Evolutionary conservation across 2,113 vertebrate species (phyloP), one percentile per base, ranked within the genome.

Genomic region (Megalops atlanticus): DNA sequence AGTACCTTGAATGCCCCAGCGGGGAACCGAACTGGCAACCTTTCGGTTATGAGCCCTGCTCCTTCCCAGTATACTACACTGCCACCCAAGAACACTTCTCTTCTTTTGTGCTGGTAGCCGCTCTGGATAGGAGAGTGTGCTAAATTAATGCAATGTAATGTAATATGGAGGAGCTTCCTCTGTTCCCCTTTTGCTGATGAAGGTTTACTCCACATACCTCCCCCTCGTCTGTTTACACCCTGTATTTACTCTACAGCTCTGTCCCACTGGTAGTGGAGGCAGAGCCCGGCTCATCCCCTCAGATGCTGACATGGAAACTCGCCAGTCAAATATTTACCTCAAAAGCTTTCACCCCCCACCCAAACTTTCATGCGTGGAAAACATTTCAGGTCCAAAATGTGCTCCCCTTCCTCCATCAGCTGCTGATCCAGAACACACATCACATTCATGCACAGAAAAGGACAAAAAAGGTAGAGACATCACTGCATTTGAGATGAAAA

Each of bases 221-320:
- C 75, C 83, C 52, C 58, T 0, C 35, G 68, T 78, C 58, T 31
- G 68, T 80, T 10, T 54, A 74, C 72, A 40, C 27, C 4, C 77
- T 75, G 27, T 47, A 52, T 73, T 78, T 27, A 72, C 81, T 36
- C 21, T 21, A 12, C 24, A 31, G 24, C 58, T 31, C n/a, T 11
- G 49, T 24, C 16, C 49, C 24, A 21, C 18, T n/a, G n/a, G n/a
- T n/a, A 24, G 49, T 21, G 18, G 16, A 3, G 49, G 49, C 49
- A 24, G 24, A 24, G 18, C 49, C 2, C 14, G 11, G 47, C 47
- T 16, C 12, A 58, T 4, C 1, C 5, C 18, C n/a, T 27, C 18
- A 64, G 24, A 64, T 27, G 14, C 58, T 31, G n/a, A 64, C 58
- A 12, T 2, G 58, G 58, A n/a, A 24, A 15, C n/a, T 18, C 21